Base-by-base conservation (phyloP, 35 echinoderm and acorn worm species). In the Diadema setosum region DNA sequence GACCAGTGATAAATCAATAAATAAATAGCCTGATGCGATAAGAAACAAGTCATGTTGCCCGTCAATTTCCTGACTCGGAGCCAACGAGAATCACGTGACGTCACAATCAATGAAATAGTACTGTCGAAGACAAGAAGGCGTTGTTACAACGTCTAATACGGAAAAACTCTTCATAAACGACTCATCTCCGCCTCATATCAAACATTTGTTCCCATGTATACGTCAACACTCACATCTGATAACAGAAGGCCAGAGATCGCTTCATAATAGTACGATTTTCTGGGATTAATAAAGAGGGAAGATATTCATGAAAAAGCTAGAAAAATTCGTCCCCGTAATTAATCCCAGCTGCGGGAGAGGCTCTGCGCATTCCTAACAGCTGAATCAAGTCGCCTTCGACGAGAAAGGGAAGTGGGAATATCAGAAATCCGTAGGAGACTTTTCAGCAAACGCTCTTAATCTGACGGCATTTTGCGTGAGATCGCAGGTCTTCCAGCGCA, bases 221-320 rank as follows among this genome's bases (percentile, higher is more conserved):
- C 40, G 73, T 78, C 73, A 78, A 78, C 73, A 78, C 73, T 0
- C 24, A 34, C 16, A 78, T 78, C 73, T 78, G 73, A 78, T 78
- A 78, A 78, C 37, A 31, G 44, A 78, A 36, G 73, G 73, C 73
- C 73, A 20, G 7, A 21, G 36, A 78, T 78, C 24, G 73, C 37
- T 44, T 39, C 44, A 42, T 78, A 42, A 78, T 16, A 44, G 39
- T 21, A 78, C 37, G 73, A 78, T 35, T 44, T 41, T 78, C 11
- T 18, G 33, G 73, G 73, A 78, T 78, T 78, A 78, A 78, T n/a
- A 33, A 29, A 67, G 63, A 78, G 73, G 73, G 44, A 78, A 41
- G 25, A 36, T 78, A 33, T 67, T 67, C 37, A 67, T 67, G 63
- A 67, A 67, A n/a, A 34, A 33, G 63, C 25, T 33, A 78, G 39